A percentile compares a stretch with the other conserved stretches of the same genome.
phyloP scores from a whole-genome alignment of 30 jellyfish, hydroid and myxozoan genomes.

The Rhopilema esculentum region DNA sequence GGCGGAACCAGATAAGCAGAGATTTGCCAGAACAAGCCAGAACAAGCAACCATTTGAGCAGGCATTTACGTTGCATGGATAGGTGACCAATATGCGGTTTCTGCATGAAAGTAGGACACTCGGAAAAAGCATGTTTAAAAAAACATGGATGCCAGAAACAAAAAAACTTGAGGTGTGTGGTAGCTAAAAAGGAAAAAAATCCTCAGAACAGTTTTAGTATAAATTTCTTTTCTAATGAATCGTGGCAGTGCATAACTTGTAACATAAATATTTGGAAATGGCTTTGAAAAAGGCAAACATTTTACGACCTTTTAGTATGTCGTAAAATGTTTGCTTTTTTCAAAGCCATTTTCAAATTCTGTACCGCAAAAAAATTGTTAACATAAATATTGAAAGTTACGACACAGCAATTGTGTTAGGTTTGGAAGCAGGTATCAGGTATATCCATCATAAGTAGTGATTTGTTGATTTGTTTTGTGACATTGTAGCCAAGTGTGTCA shows the following conservation, averaged over 20 bases:
- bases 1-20: too few species aligned
- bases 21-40: not conserved
- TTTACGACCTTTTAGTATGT: too few species aligned
- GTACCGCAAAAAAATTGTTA: too few species aligned
- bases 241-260: conserved; percentile 36
- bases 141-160: not conserved
- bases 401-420: conserved; percentile 30
- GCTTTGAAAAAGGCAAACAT: too few species aligned
- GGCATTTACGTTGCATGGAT: not conserved
- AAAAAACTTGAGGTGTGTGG: conserved; percentile 22
- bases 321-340: too few species aligned
- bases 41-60: not conserved
- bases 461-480: conserved; percentile 7
- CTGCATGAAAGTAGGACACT: not conserved
- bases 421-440: conserved; percentile 58
- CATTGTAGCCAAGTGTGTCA: conserved; percentile 23
- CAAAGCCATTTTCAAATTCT: too few species aligned
- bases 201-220: not conserved
- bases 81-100: not conserved
- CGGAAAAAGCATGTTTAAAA: not conserved
- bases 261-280: too few species aligned
- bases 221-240: not conserved
- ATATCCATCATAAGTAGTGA: conserved; percentile 18
- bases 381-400: conserved; percentile 9
- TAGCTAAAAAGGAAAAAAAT: not conserved